These are phyloP conservation scores for Limnephilus rhombicus DNA, from an alignment of 2,888 invertebrate genomes.

Conservation along the genomic window DNA sequence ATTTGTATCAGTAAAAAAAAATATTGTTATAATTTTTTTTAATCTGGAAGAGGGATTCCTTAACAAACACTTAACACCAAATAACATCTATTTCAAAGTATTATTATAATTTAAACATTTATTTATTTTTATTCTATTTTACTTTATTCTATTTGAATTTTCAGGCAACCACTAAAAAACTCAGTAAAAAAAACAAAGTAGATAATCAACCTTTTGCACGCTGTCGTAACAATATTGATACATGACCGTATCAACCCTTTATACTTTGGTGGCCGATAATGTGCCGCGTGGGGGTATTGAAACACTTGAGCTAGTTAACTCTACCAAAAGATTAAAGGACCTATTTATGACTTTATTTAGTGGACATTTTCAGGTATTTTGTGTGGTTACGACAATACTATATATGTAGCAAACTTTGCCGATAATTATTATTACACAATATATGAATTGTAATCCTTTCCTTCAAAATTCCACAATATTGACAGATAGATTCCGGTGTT, in stretches of 20 bases:
- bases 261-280: too few species aligned
- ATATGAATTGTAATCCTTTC: slow-evolving; percentile 31
- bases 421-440: slow-evolving; percentile 4
- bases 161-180: background rate
- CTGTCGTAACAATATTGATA: too few species aligned
- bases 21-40: background rate
- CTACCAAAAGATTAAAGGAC: background rate
- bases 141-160: background rate
- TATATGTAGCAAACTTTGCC: background rate
- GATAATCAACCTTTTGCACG: background rate
- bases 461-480: slow-evolving; percentile 72
- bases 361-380: background rate
- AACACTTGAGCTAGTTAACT: too few species aligned
- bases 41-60: background rate
- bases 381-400: background rate
- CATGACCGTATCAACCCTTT: too few species aligned
- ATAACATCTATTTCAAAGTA: too few species aligned
- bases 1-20: background rate
- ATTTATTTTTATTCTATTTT: background rate
- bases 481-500: slow-evolving; percentile 78
- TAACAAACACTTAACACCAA: too few species aligned
- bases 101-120: background rate
- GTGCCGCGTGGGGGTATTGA: too few species aligned
- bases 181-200: background rate
- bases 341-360: background rate